These are phyloP conservation scores for Nilaparvata lugens DNA, from an alignment of 1,140 invertebrate genomes.

Conservation along the genomic window DNA sequence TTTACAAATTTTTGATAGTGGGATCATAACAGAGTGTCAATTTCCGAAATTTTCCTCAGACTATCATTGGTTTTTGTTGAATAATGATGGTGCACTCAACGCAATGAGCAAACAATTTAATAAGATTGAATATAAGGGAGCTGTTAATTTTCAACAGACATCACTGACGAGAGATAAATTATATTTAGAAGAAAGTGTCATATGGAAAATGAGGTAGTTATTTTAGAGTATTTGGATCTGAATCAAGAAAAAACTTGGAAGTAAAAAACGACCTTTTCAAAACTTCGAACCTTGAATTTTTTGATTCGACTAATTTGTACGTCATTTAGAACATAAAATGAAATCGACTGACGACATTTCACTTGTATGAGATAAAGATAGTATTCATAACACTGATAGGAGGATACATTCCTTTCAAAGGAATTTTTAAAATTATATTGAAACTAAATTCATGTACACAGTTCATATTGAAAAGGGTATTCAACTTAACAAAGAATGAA, in stretches of 20 bases:
- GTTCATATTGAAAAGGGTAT: no score
- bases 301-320: no score
- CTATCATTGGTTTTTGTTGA: not conserved
- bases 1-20: not conserved
- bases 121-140: no score
- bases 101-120: no score
- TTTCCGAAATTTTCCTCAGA: not conserved
- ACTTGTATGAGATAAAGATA: not conserved
- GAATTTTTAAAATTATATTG: no score
- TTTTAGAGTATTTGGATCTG: not conserved
- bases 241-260: not conserved
- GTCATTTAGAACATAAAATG: no score
- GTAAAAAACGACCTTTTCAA: conserved; percentile 9
- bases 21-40: not conserved
- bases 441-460: no score
- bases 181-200: not conserved
- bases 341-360: no score
- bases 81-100: no score
- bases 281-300: not conserved
- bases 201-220: not conserved
- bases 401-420: not conserved
- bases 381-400: not conserved
- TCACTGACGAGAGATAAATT: not conserved
- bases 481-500: no score
- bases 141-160: not conserved